A percentile compares a stretch with the other conserved stretches of the same genome.
Conservation (phyloP, 2,113 vertebrate genomes). For the Guaruba guarouba region DNA sequence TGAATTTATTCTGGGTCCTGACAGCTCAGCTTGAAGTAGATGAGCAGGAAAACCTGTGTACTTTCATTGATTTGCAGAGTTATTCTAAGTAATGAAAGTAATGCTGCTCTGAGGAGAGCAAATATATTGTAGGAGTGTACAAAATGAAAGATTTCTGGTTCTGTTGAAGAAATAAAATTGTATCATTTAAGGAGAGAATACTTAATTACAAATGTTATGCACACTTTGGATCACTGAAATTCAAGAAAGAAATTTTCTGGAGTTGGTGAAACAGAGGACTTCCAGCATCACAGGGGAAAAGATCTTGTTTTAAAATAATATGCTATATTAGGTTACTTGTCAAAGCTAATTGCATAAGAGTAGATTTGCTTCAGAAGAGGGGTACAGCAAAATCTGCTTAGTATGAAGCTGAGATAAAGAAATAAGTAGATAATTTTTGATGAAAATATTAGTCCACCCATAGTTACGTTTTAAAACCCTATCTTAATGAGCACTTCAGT, state of each 20-base stretch:
- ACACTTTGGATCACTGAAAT: background rate
- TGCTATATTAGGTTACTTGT: background rate
- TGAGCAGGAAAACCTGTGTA: conserved; percentile 29
- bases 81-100: conserved; percentile 31
- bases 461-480: background rate
- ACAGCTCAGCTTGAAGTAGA: conserved; percentile 35
- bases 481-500: background rate
- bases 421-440: background rate
- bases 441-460: background rate
- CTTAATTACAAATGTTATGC: background rate
- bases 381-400: background rate
- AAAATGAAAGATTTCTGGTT: background rate
- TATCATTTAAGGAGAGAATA: background rate
- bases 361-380: background rate
- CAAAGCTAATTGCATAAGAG: background rate
- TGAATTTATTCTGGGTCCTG: conserved; percentile 39
- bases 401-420: background rate
- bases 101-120: background rate
- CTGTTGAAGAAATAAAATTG: background rate
- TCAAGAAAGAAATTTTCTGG: background rate
- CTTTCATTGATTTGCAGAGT: conserved; percentile 42
- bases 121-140: background rate
- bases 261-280: background rate
- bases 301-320: background rate
- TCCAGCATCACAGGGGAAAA: background rate